Percentiles rank a stretch among this genome's conserved stretches.
These are phyloP conservation scores for Leucopsar rothschildi DNA, from an alignment of 2,113 vertebrate genomes.

Conservation along the genomic window DNA sequence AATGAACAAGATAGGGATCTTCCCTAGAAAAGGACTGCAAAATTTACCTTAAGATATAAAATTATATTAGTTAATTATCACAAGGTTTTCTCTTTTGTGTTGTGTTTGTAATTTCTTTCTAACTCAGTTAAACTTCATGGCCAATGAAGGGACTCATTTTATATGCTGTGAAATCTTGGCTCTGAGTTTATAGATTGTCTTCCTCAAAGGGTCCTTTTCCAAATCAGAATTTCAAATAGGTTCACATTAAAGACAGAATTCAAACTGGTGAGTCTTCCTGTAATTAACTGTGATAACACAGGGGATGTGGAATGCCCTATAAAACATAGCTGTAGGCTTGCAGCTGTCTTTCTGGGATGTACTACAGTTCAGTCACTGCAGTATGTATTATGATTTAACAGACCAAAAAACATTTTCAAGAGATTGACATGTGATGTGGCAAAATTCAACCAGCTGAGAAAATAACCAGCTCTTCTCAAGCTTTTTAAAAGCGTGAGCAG, in stretches of 20 bases:
- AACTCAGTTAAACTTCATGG: not conserved
- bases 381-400: not conserved
- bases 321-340: not conserved
- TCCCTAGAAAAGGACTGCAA: not conserved
- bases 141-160: not conserved
- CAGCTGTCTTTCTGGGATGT: not conserved
- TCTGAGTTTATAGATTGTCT: conserved; percentile 13
- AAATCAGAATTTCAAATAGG: conserved; percentile 40
- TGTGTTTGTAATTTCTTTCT: not conserved
- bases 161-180: not conserved
- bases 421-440: not conserved
- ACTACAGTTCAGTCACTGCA: not conserved
- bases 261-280: not conserved
- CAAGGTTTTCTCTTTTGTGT: not conserved
- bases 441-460: not conserved
- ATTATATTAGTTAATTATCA: not conserved
- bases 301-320: not conserved
- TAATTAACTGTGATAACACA: conserved; percentile 31
- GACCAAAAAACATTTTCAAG: not conserved
- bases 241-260: not conserved
- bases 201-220: not conserved
- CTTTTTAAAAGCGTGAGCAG: not conserved
- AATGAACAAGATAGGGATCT: not conserved
- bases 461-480: not conserved
- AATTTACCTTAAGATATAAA: not conserved